Evolutionary conservation across 2,888 invertebrate species (phyloP), one percentile per base, ranked within the genome.

Genomic region (Malthinus flaveolus): DNA sequence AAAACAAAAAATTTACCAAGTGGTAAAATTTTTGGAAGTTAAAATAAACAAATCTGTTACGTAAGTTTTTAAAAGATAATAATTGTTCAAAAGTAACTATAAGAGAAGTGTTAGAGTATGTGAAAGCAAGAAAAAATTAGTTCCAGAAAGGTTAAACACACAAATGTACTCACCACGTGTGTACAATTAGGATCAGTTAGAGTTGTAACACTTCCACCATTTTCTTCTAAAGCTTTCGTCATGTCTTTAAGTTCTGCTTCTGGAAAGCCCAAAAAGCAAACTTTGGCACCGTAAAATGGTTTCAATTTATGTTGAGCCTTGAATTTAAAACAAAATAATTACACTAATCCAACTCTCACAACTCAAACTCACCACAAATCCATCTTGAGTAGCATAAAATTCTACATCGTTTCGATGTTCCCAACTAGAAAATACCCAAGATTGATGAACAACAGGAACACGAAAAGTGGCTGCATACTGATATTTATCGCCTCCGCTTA

Each of bases 391-490:
- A 61, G 93, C 92, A 69, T 82, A 81, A 78, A 89, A 89, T 55
- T 84, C 81, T 58, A 85, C 75, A 71, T 90, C 85, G 73, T 88
- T 83, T 70, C 91, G 86, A 65, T 86, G 84, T 64, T 90, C 87
- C 97, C 97, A 98, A 63, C 92, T 87, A 63, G 88, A 84, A 75
- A 87, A 85, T 11, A 97, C 90, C 97, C 97, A 98, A 58, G 89
- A 86, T 56, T 90, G 86, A 66, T 89, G 87, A 82, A 97, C 89
- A 66, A 97, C 91, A 31, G 95, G 93, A 70, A 93, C 86, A 56
- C 92, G 88, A 80, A 95, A 91, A 55, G 92, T 91, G 63, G 91
- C 89, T 57, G 97, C 97, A 80, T 94, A 94, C 81, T 92, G 88
- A 79, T 97, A 97, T 82, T 97, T 97, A 70, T 93, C 92, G 60